phyloP scores from a whole-genome alignment of 2,113 vertebrate genomes.

The Dicentrarchus labrax region DNA sequence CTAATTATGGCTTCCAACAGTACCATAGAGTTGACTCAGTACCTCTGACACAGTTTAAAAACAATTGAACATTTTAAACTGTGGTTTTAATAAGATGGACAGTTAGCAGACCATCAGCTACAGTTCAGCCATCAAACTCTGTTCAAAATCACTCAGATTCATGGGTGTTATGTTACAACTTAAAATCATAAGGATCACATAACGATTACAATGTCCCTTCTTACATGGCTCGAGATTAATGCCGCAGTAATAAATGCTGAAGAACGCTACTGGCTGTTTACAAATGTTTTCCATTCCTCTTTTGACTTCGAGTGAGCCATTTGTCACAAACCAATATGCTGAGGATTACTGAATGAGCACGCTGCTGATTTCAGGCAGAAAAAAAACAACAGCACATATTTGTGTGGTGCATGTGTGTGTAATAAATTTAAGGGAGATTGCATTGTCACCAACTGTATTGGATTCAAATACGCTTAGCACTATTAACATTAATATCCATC shows the following conservation, averaged over 20 bases:
- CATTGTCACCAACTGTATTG: conserved; percentile 64
- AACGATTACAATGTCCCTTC: not conserved
- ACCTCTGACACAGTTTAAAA: not conserved
- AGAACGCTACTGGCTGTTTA: conserved; percentile 49
- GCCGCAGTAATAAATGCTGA: conserved; percentile 36
- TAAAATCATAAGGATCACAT: not conserved
- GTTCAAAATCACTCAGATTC: not conserved
- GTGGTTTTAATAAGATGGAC: no score
- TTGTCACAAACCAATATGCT: conserved; percentile 64
- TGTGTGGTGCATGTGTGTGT: conserved; percentile 30
- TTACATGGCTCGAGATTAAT: conserved; percentile 57
- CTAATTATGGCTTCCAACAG: not conserved
- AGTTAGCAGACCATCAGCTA: not conserved
- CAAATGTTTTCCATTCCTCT: conserved; percentile 35
- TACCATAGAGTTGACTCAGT: not conserved
- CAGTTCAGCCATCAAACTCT: no score
- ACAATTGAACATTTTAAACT: not conserved
- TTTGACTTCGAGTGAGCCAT: conserved; percentile 49
- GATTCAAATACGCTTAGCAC: conserved; percentile 61
- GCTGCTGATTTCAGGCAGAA: conserved; percentile 34
- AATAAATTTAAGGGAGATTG: conserved; percentile 70
- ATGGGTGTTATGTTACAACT: not conserved
- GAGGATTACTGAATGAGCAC: conserved; percentile 48
- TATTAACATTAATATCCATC: conserved; percentile 75
- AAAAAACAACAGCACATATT: conserved; percentile 17